These are phyloP conservation scores for Griposia aprilina DNA, from an alignment of 2,888 invertebrate genomes.

Conservation along the genomic window DNA sequence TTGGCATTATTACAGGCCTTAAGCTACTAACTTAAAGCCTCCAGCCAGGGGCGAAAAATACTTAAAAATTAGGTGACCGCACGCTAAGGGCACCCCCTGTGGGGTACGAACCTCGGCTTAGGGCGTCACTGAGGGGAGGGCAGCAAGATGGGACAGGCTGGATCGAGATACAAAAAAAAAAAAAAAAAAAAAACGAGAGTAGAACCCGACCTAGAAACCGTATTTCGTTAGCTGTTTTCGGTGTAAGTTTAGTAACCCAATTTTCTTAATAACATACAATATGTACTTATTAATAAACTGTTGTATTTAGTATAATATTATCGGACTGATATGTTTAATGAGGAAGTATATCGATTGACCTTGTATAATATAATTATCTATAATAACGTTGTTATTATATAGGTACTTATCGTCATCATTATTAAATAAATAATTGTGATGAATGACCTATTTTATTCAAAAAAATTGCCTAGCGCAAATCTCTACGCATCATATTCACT, in stretches of 20 bases:
- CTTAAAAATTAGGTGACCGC: too few species aligned
- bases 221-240: not conserved
- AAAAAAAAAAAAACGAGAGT: too few species aligned
- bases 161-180: too few species aligned
- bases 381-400: not conserved
- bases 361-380: conserved; percentile 1
- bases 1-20: too few species aligned
- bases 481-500: not conserved
- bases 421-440: not conserved
- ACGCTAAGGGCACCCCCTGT: too few species aligned
- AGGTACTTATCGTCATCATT: not conserved
- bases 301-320: conserved; percentile 10
- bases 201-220: not conserved
- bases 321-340: conserved; percentile 8
- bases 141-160: too few species aligned
- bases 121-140: too few species aligned
- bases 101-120: too few species aligned
- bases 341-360: conserved; percentile 39
- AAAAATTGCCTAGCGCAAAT: not conserved
- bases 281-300: not conserved
- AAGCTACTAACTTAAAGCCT: too few species aligned
- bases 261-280: not conserved
- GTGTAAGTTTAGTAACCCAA: not conserved
- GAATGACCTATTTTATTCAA: not conserved
- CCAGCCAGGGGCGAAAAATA: too few species aligned